A percentile compares a stretch with the other conserved stretches of the same genome.
Conservation (phyloP, 2,113 vertebrate genomes). For the Ivindomyrus marchei region DNA sequence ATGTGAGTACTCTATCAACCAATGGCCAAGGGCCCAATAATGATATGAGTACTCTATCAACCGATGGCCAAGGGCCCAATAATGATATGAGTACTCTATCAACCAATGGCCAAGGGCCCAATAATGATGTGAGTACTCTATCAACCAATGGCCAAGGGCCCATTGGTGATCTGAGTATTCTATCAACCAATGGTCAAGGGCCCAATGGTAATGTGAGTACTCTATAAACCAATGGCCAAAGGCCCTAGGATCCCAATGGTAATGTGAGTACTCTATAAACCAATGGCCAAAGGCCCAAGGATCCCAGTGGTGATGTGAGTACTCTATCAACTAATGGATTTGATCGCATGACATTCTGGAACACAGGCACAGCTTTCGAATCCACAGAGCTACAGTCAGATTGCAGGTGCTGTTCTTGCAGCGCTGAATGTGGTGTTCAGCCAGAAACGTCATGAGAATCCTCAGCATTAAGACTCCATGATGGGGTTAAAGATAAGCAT, state of each 20-base stretch:
- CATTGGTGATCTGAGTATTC: background rate
- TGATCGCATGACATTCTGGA: background rate
- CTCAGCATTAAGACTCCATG: background rate
- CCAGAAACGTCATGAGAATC: background rate
- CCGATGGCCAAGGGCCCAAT: background rate
- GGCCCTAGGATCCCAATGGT: background rate
- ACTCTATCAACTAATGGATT: background rate
- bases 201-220: background rate
- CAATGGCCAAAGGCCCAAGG: background rate
- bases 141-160: background rate
- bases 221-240: background rate
- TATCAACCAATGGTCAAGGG: background rate
- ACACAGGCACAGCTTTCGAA: background rate
- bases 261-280: background rate
- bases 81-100: background rate
- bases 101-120: background rate
- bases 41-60: background rate
- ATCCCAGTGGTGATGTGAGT: background rate
- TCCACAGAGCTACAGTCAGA: background rate
- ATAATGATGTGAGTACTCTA: background rate
- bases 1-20: background rate
- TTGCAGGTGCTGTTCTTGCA: background rate
- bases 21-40: background rate
- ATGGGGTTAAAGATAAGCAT: background rate
- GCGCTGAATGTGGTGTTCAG: background rate